These are phyloP conservation scores for Hemicordylus capensis DNA, from an alignment of 2,113 vertebrate species.

Conservation along the genomic window DNA sequence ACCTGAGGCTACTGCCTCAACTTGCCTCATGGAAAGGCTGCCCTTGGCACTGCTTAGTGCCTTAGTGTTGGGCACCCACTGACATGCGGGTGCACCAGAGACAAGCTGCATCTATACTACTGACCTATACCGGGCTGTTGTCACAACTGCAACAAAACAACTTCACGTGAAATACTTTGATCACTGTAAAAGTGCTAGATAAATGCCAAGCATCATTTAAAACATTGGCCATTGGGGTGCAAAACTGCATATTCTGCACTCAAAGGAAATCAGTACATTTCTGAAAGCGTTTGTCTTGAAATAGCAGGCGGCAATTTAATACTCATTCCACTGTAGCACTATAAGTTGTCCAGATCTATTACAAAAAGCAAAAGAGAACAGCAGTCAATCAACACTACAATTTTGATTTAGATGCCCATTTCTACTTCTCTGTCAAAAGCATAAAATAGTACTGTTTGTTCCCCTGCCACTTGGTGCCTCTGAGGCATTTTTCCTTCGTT, in stretches of 20 bases:
- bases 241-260: not conserved
- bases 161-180: too few species aligned
- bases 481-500: constrained; percentile 1
- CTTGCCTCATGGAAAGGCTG: too few species aligned
- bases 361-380: not conserved
- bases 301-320: not conserved
- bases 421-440: not conserved
- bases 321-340: not conserved
- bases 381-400: constrained; percentile 17
- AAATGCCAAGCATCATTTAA: too few species aligned
- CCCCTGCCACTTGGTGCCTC: not conserved
- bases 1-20: too few species aligned
- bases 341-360: not conserved
- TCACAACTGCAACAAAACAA: too few species aligned
- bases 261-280: constrained; percentile 4
- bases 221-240: not conserved
- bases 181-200: too few species aligned
- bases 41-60: too few species aligned
- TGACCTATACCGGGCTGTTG: too few species aligned
- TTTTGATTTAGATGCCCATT: not conserved
- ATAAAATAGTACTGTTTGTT: not conserved
- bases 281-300: not conserved
- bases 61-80: too few species aligned
- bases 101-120: too few species aligned
- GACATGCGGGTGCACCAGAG: too few species aligned